These are phyloP conservation scores for Margaritifera margaritifera DNA, from an alignment of 2,888 invertebrate genomes.

Conservation along the genomic window DNA sequence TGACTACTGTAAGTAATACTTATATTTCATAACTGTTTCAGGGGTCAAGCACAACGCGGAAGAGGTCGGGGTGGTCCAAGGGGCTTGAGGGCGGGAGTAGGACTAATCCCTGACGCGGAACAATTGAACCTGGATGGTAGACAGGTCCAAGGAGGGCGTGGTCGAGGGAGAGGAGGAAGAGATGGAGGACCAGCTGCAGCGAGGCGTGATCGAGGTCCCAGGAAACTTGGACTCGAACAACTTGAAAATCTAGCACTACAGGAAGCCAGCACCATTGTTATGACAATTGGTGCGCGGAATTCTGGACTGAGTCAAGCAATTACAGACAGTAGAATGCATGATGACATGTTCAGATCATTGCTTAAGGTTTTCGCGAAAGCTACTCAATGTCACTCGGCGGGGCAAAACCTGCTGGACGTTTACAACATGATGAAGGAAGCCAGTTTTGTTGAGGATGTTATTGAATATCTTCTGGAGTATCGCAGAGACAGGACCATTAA, in stretches of 20 bases:
- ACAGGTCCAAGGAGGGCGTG: conserved; percentile 2
- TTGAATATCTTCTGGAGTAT: conserved; percentile 19
- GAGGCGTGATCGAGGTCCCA: conserved; percentile 1
- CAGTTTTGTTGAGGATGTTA: conserved; percentile 21
- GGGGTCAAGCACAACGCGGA: neutral
- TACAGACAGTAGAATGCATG: conserved; percentile 2
- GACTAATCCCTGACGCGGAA: too few relatives aligned
- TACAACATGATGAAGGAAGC: conserved; percentile 26
- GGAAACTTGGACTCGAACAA: conserved; percentile 4
- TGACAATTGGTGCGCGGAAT: conserved; percentile 17
- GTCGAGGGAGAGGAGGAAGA: conserved; percentile 4
- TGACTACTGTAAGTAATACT: too few relatives aligned
- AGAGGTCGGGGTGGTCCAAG: neutral
- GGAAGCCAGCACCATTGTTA: conserved; percentile 12
- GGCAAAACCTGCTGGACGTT: conserved; percentile 17
- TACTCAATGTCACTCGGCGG: conserved; percentile 20
- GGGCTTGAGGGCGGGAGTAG: neutral
- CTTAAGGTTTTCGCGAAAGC: conserved; percentile 33
- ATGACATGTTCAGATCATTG: conserved; percentile 10
- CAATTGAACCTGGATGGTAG: too few relatives aligned
- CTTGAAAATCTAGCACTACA: conserved; percentile 12
- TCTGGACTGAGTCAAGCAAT: conserved; percentile 17
- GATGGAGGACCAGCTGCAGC: conserved; percentile 7
- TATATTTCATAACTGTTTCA: too few relatives aligned
- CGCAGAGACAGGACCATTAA: conserved; percentile 10